These are phyloP conservation scores for Urophycis tenuis DNA, from an alignment of 2,797 vertebrate genomes.

Conservation along the genomic window DNA sequence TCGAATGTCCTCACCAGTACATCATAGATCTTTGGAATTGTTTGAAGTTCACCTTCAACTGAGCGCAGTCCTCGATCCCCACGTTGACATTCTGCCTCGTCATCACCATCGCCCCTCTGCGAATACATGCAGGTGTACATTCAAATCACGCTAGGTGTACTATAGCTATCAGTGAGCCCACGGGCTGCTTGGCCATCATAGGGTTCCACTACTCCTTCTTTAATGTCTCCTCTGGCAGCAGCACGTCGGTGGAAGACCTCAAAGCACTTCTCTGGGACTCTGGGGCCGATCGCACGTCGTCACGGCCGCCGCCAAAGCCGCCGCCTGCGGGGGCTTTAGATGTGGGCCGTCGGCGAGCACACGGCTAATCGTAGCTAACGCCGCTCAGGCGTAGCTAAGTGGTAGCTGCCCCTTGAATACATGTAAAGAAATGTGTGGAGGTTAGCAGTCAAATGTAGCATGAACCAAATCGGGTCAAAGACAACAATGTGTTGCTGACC, in stretches of 20 bases:
- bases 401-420: background rate
- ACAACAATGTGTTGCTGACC: background rate
- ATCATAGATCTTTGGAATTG: slow-evolving; percentile 29
- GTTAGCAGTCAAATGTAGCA: background rate
- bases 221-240: background rate
- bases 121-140: background rate
- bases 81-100: background rate
- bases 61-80: background rate
- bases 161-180: background rate
- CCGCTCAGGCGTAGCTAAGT: background rate
- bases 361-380: background rate
- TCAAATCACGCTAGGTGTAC: background rate
- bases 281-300: background rate
- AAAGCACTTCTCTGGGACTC: background rate
- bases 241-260: background rate
- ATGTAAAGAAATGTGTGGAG: background rate
- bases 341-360: background rate
- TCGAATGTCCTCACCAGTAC: slow-evolving; percentile 34
- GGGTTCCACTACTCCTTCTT: background rate
- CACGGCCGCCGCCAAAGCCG: background rate
- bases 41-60: slow-evolving; percentile 41
- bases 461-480: background rate
- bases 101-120: background rate
- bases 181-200: background rate
- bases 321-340: background rate